Evolutionary conservation across 2,888 invertebrate species (phyloP), one percentile per base, ranked within the genome.

Genomic region (Torymus texanus): DNA sequence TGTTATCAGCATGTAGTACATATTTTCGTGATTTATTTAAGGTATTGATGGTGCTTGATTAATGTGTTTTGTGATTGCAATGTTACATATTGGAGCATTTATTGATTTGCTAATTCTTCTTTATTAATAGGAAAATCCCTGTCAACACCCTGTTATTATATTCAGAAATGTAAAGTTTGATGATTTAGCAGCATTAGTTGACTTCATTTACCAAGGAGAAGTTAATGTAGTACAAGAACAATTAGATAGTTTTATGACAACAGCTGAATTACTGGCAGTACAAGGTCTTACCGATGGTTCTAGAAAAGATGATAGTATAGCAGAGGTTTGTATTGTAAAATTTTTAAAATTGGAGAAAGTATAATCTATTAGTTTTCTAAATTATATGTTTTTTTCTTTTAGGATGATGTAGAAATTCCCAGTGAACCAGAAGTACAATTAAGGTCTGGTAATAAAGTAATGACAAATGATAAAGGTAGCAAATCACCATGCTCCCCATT

Each of bases 151-250:
- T 82, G 94, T 95, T 76, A 94, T 95, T 84, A 95, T 95, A 90
- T 95, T 95, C 88, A 93, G 94, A 86, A 95, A 95, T 88, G 95
- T 95, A 81, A 95, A 94, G 88, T 95, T 93, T 85, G 94, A 94
- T 84, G 96, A 96, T 90, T 92, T 96, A 84, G 93, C 94, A 86
- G 95, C 95, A 14, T 93, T 96, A 81, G 93, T 96, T 58, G 94
- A 95, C 87, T 96, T 96, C 85, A 95, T 96, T 94, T 96, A 96
- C 86, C 94, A 91, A 86, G 96, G 96, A 77, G 95, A 96, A 91
- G 95, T 96, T 10, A 95, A 95, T 85, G 95, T 96, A 63, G 93
- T 94, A 84, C 95, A 95, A 88, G 95, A 95, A 87, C 94, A 95
- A 82, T 90, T 95, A 84, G 94, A 94, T 83, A 95, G 95, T 79